phyloP scores from a whole-genome alignment of 2,888 invertebrate species.

The Cynaeus angustus region DNA sequence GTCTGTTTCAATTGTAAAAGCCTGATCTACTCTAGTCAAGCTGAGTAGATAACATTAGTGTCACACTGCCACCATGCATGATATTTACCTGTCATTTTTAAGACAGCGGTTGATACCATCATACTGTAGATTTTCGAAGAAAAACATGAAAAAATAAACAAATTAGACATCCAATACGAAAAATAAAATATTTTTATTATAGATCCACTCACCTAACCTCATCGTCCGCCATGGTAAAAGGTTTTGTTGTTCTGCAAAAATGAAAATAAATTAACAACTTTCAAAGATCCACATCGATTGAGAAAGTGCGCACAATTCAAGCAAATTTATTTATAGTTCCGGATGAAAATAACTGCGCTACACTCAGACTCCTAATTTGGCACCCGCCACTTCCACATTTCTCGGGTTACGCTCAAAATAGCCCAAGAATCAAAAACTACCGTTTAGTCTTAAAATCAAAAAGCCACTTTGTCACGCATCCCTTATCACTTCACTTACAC shows the following conservation, averaged over 20 bases:
- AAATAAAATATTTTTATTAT: conserved; percentile 38
- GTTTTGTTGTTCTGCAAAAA: conserved; percentile 76
- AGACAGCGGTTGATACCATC: conserved; percentile 16
- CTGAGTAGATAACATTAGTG: conserved; percentile 37
- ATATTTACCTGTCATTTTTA: conserved; percentile 39
- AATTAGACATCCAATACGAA: conserved; percentile 36
- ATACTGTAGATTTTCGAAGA: conserved; percentile 28
- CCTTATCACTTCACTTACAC: conserved; percentile 50
- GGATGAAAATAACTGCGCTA: conserved; percentile 34
- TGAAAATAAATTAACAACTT: conserved; percentile 37
- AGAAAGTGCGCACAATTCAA: conserved; percentile 32
- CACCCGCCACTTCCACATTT: conserved; percentile 32
- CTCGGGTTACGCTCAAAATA: conserved; percentile 42
- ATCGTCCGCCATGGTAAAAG: conserved; percentile 92
- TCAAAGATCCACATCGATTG: conserved; percentile 10
- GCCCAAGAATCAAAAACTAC: neutral
- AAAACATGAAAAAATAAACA: conserved; percentile 54
- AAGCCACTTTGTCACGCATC: conserved; percentile 25
- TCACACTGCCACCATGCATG: conserved; percentile 33
- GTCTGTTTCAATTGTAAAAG: conserved; percentile 26
- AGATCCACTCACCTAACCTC: conserved; percentile 90
- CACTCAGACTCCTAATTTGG: conserved; percentile 58
- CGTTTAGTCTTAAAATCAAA: neutral
- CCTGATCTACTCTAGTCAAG: conserved; percentile 30
- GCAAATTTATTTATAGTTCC: conserved; percentile 33